phyloP scores from a whole-genome alignment of 1,140 invertebrate genomes.

The Bombus haemorrhoidalis region DNA sequence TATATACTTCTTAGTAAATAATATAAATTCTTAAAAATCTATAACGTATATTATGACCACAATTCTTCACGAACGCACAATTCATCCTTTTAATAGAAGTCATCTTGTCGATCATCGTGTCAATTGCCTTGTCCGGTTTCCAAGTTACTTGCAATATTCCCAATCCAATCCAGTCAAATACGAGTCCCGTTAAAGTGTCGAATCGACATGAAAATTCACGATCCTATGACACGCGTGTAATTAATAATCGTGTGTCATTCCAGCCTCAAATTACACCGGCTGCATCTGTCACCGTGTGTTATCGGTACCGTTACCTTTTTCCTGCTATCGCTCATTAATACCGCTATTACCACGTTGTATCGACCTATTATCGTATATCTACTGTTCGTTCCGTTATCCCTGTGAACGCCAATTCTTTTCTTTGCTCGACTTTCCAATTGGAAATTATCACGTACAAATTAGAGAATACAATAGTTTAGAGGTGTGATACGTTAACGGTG shows the following conservation, averaged over 20 bases:
- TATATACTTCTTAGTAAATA: no score
- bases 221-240: not conserved
- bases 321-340: conserved; percentile 17
- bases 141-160: not conserved
- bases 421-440: not conserved
- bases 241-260: conserved; percentile 12
- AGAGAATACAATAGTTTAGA: no score
- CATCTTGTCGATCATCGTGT: not conserved
- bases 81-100: no score
- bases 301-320: conserved; percentile 14
- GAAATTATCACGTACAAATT: no score
- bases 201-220: conserved; percentile 7
- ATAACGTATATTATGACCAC: no score
- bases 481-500: no score
- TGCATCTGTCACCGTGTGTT: conserved; percentile 6
- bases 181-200: conserved; percentile 13
- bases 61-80: no score
- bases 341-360: not conserved
- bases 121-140: not conserved
- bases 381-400: conserved; percentile 7
- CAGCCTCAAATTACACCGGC: conserved; percentile 2
- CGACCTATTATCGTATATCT: not conserved
- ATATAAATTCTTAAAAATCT: no score
- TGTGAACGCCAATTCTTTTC: not conserved
- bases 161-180: no score